Evolutionary conservation across 2,888 invertebrate genomes (phyloP).

Genomic region (Ichneumoninae sp.): DNA sequence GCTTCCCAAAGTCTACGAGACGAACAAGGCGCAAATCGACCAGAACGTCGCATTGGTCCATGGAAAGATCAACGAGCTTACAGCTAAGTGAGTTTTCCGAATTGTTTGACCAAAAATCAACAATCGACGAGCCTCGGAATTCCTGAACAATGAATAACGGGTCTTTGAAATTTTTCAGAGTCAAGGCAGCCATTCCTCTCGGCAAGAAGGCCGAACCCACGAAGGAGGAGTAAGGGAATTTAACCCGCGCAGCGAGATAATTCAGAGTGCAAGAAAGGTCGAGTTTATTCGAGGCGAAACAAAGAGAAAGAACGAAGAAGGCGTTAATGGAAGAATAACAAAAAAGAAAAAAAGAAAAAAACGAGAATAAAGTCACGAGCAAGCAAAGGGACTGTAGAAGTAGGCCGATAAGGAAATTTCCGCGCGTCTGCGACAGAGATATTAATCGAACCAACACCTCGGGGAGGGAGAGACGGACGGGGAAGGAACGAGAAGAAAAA

Average conservation of each 20-base stretch:
- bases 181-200: slow-evolving; percentile 94
- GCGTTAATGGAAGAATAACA: slow-evolving; percentile 54
- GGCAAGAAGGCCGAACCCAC: slow-evolving; percentile 94
- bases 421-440: slow-evolving; percentile 43
- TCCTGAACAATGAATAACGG: neutral
- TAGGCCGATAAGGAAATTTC: slow-evolving; percentile 17
- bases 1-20: slow-evolving; percentile 97
- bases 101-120: neutral
- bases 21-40: slow-evolving; percentile 97
- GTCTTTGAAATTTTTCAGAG: slow-evolving; percentile 86
- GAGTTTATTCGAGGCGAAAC: slow-evolving; percentile 49
- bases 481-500: slow-evolving; percentile 56
- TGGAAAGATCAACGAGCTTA: slow-evolving; percentile 94
- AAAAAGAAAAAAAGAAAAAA: slow-evolving; percentile 54
- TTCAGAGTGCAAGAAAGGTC: slow-evolving; percentile 56
- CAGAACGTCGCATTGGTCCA: slow-evolving; percentile 94
- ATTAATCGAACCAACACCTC: slow-evolving; percentile 7
- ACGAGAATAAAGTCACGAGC: slow-evolving; percentile 46
- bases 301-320: slow-evolving; percentile 12
- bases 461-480: slow-evolving; percentile 38
- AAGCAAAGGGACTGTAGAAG: too few species aligned
- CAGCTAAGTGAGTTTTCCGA: slow-evolving; percentile 90
- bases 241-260: slow-evolving; percentile 50
- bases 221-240: slow-evolving; percentile 90
- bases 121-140: too few species aligned